Percentiles rank a stretch among this genome's conserved stretches.
Conservation (phyloP, 2,113 vertebrate genomes). For the Archilochus colubris region DNA sequence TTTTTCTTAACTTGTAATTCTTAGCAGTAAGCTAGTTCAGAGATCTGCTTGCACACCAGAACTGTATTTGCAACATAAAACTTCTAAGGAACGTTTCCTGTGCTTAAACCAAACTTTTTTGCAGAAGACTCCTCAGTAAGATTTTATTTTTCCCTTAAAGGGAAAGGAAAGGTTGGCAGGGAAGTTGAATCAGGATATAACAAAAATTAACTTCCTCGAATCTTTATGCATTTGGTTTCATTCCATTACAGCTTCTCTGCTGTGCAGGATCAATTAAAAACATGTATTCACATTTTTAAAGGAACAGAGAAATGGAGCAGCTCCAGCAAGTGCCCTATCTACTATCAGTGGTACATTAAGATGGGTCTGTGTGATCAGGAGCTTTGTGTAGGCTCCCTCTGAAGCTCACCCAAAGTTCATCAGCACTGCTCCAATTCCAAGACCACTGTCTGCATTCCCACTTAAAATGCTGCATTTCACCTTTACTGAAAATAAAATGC, state of each 20-base stretch:
- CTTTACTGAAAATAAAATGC: not conserved
- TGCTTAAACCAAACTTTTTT: not conserved
- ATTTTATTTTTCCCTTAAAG: not conserved
- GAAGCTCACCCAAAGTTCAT: not conserved
- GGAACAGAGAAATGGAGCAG: not conserved
- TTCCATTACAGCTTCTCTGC: not conserved
- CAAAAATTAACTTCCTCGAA: not conserved
- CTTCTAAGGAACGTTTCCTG: not conserved
- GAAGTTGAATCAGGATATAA: not conserved
- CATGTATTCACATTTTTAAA: not conserved
- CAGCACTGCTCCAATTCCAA: not conserved
- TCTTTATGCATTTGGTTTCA: not conserved
- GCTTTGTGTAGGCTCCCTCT: not conserved
- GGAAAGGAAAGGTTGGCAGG: not conserved
- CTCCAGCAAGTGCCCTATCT: not conserved
- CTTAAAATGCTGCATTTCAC: not conserved
- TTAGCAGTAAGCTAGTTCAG: not conserved
- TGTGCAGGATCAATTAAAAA: not conserved
- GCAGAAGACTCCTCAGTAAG: not conserved
- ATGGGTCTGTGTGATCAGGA: not conserved
- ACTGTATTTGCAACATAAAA: not conserved
- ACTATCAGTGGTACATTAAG: not conserved
- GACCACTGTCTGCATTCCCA: not conserved
- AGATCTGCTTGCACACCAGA: not conserved
- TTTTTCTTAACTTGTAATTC: slow-evolving; percentile 21